Base-by-base conservation (phyloP, 2,113 vertebrate genomes). In the Megalops atlanticus region DNA sequence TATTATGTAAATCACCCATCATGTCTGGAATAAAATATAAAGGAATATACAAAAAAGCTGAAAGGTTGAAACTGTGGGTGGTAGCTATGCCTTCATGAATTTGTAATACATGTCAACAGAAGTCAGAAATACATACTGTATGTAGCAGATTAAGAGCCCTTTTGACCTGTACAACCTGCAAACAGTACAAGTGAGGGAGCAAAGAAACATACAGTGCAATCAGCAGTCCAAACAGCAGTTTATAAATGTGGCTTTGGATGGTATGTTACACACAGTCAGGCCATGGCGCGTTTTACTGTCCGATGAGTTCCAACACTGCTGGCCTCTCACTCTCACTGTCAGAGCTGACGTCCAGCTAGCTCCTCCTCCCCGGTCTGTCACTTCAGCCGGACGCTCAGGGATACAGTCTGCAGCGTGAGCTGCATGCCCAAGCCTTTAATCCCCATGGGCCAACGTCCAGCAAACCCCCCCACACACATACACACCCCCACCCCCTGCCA, bases 351-450 rank as follows among this genome's bases (percentile, higher is more conserved):
- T 41, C 38, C 21, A 6, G 72, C 7, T 43, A 38, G 24, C 38
- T 38, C 73, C 39, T 43, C 39, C 40, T 39, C 72, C 40, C 40
- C 73, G 11, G 49, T 54, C 18, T 21, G n/a, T 64, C 58, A 64
- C 58, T 27, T 64, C 58, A 27, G 68, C 39, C 16, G 72, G 72
- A 74, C 39, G n/a, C 38, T 41, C 27, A 18, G 40, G 72, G 72
- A 41, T 18, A 74, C 72, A 6, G 52, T 58, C 24, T 6, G 52
- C 52, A 41, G 39, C 21, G 72, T 21, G 39, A 40, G 40, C 2
- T 1, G 18, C 15, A 2, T 39, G 36, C 38, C 72, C 16, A 74
- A 74, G 72, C 72, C 38, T 74, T 74, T 74, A 74, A 74, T 74
- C 72, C 72, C 38, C 10, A 18, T 39, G 43, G 72, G 38, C 38